A percentile compares a stretch with the other conserved stretches of the same genome.
Conservation (phyloP, 2,888 invertebrate genomes). For the Troilus luridus region DNA sequence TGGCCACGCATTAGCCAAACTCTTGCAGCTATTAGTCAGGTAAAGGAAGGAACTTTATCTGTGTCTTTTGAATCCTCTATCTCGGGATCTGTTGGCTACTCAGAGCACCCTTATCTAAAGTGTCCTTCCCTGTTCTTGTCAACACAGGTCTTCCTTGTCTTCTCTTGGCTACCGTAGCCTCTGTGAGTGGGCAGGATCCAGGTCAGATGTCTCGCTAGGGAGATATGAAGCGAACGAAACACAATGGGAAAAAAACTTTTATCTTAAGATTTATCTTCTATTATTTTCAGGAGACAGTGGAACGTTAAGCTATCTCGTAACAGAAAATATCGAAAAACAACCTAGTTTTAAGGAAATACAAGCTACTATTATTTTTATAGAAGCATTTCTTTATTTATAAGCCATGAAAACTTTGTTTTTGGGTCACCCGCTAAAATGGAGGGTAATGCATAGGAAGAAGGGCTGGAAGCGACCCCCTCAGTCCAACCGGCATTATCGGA, state of each 20-base stretch:
- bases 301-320: not conserved
- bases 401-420: no score
- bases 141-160: conserved; percentile 45
- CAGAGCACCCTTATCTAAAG: conserved; percentile 26
- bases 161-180: conserved; percentile 15
- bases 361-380: no score
- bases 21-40: conserved; percentile 21
- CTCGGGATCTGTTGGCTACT: conserved; percentile 25
- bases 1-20: conserved; percentile 1
- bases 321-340: not conserved
- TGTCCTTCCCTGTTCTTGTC: conserved; percentile 49
- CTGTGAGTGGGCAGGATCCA: not conserved
- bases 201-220: not conserved
- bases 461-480: no score
- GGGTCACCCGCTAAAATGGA: no score
- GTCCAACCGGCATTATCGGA: no score
- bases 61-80: conserved; percentile 37
- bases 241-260: not conserved
- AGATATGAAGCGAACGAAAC: not conserved
- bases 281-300: not conserved
- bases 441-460: no score
- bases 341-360: no score
- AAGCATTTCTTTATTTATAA: no score
- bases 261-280: not conserved
- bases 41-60: conserved; percentile 13